These are phyloP conservation scores for Sardinella longiceps DNA, from an alignment of 2,797 vertebrate species.

Conservation along the genomic window DNA sequence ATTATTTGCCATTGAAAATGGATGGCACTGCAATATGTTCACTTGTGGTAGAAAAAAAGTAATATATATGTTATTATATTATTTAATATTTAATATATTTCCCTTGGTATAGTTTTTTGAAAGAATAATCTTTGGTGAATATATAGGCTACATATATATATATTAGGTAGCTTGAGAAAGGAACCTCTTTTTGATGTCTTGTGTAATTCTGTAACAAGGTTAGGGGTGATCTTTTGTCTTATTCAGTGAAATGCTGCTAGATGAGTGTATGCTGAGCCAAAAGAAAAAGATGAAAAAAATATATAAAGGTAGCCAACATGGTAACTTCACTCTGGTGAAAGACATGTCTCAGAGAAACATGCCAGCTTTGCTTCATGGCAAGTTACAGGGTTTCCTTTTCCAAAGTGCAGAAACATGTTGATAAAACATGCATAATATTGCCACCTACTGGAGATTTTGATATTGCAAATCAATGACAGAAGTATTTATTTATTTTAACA, in stretches of 20 bases:
- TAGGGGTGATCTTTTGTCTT: constrained; percentile 17
- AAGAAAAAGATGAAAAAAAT: constrained; percentile 21
- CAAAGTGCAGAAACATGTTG: constrained; percentile 1
- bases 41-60: constrained; percentile 56
- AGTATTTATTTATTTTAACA: background rate
- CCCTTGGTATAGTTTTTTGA: constrained; percentile 12
- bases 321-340: background rate
- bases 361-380: constrained; percentile 12
- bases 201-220: constrained; percentile 26
- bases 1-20: constrained; percentile 10
- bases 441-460: background rate
- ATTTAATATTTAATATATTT: constrained; percentile 1
- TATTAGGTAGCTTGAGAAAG: constrained; percentile 40
- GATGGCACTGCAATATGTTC: constrained; percentile 51
- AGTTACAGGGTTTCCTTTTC: constrained; percentile 16
- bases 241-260: constrained; percentile 43
- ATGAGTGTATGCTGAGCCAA: constrained; percentile 38
- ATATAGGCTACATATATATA: constrained; percentile 37
- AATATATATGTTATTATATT: constrained; percentile 43
- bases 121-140: constrained; percentile 46
- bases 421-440: background rate
- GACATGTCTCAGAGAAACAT: background rate
- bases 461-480: constrained; percentile 1
- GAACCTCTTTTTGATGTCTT: constrained; percentile 29
- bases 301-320: background rate